phyloP scores from a whole-genome alignment of 2,888 invertebrate species.

The Clepsis dumicolana region DNA sequence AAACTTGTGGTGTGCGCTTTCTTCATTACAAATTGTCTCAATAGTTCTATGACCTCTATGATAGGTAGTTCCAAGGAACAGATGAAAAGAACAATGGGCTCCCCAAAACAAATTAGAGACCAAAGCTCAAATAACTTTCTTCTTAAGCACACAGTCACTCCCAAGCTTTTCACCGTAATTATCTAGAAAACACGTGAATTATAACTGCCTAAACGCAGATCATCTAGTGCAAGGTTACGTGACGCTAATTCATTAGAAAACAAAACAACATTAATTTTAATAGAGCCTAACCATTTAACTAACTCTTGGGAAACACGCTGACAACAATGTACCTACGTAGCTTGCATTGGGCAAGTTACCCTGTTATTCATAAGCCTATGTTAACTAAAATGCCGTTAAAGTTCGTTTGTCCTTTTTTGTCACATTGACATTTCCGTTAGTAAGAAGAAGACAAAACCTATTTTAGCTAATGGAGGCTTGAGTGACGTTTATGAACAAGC shows the following conservation, averaged over 20 bases:
- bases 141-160: neutral
- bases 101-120: neutral
- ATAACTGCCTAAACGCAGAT: neutral
- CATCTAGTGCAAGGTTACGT: constrained; percentile 36
- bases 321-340: constrained; percentile 22
- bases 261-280: constrained; percentile 40
- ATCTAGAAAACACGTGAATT: constrained; percentile 7
- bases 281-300: constrained; percentile 21
- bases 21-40: neutral
- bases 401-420: too few relatives aligned
- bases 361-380: too few relatives aligned
- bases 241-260: constrained; percentile 33
- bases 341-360: constrained; percentile 10
- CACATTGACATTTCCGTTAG: too few relatives aligned
- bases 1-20: neutral
- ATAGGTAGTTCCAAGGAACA: too few relatives aligned
- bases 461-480: too few relatives aligned
- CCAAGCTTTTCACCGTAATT: constrained; percentile 9
- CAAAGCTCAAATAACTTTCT: neutral
- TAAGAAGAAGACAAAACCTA: too few relatives aligned
- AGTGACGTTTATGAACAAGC: too few relatives aligned
- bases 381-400: too few relatives aligned
- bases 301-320: constrained; percentile 29
- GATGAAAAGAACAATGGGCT: neutral
- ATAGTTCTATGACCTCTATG: too few relatives aligned